A percentile compares a stretch with the other conserved stretches of the same genome.
phyloP scores from a whole-genome alignment of 2,888 invertebrate genomes.

The Deilephila porcellus region DNA sequence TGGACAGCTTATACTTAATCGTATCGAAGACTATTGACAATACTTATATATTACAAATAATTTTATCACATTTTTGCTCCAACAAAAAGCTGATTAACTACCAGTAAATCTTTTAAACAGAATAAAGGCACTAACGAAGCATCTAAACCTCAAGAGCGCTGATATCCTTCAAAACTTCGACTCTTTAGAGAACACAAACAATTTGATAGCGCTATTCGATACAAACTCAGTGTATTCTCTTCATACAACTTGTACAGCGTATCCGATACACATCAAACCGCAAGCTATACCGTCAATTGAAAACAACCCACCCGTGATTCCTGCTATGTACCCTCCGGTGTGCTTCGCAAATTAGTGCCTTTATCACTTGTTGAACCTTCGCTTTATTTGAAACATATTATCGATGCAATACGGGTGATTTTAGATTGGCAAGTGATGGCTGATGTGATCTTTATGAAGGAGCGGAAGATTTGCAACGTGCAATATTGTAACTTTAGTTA shows the following conservation, averaged over 20 bases:
- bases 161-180: not conserved
- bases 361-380: constrained; percentile 46
- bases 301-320: constrained; percentile 70
- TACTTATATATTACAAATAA: too few species aligned
- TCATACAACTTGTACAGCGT: constrained; percentile 43
- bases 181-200: constrained; percentile 1
- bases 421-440: constrained; percentile 33
- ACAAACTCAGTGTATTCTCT: constrained; percentile 1
- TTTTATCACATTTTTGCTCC: too few species aligned
- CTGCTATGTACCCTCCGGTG: constrained; percentile 47
- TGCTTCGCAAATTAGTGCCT: constrained; percentile 40
- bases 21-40: too few species aligned
- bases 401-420: constrained; percentile 35
- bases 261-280: constrained; percentile 60
- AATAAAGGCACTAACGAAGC: too few species aligned
- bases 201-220: not conserved
- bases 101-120: too few species aligned
- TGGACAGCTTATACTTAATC: too few species aligned
- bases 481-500: constrained; percentile 66
- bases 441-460: constrained; percentile 44
- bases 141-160: too few species aligned
- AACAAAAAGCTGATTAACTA: too few species aligned
- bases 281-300: constrained; percentile 72
- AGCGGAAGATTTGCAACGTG: constrained; percentile 44
- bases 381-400: constrained; percentile 41